Evolutionary conservation across 2,888 invertebrate species (phyloP).

Genomic region (Aphelenchoides bicaudatus): DNA sequence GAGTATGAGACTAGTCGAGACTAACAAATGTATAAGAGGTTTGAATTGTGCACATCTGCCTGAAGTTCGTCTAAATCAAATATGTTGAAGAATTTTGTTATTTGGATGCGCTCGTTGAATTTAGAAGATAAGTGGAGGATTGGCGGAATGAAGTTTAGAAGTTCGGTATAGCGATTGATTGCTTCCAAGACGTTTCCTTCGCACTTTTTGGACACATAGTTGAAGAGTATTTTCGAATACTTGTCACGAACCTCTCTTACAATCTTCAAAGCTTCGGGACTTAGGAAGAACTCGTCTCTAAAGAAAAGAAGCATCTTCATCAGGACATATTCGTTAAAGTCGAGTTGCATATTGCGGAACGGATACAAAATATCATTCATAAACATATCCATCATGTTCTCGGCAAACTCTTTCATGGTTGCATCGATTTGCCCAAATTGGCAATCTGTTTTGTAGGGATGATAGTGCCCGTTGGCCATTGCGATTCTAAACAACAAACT

Average conservation of each 20-base stretch:
- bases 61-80: conserved; percentile 34
- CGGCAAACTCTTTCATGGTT: conserved; percentile 22
- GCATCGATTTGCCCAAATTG: conserved; percentile 15
- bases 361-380: conserved; percentile 26
- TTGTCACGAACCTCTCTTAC: conserved; percentile 22
- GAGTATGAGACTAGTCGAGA: too few relatives aligned
- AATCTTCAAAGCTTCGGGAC: conserved; percentile 10
- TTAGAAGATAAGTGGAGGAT: conserved; percentile 26
- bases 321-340: conserved; percentile 35
- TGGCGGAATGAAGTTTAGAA: not conserved
- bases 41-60: conserved; percentile 32
- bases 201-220: conserved; percentile 16
- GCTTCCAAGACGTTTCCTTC: conserved; percentile 6
- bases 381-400: conserved; percentile 13
- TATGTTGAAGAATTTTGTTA: conserved; percentile 31
- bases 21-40: conserved; percentile 5
- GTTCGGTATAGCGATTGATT: conserved; percentile 9
- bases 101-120: conserved; percentile 32
- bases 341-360: conserved; percentile 28
- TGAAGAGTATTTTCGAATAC: conserved; percentile 26
- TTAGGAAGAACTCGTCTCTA: conserved; percentile 28
- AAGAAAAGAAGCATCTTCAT: conserved; percentile 33
- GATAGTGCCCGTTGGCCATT: conserved; percentile 30
- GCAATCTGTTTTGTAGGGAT: conserved; percentile 25
- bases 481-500: conserved; percentile 24